A percentile compares a stretch with the other conserved stretches of the same genome.
These are phyloP conservation scores for Zophobas morio DNA, from an alignment of 1,140 invertebrate species.

Conservation along the genomic window DNA sequence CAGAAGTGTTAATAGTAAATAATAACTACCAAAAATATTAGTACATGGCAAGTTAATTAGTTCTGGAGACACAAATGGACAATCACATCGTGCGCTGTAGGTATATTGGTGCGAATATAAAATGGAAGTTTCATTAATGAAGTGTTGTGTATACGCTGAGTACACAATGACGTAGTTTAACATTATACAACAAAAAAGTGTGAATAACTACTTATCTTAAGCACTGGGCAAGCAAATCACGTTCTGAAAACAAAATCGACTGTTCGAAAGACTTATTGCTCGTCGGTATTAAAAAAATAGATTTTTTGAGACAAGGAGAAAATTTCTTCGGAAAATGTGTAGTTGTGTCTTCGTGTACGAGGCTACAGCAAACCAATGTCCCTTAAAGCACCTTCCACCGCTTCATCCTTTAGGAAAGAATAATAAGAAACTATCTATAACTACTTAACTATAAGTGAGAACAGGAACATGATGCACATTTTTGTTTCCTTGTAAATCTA, in stretches of 20 bases:
- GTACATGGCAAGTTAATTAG: constrained; percentile 35
- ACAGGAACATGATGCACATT: constrained; percentile 45
- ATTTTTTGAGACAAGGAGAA: constrained; percentile 4
- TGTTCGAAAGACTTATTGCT: too few species aligned
- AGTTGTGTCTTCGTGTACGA: constrained; percentile 36
- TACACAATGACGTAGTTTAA: constrained; percentile 14
- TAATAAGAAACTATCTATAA: constrained; percentile 50
- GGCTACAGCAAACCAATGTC: constrained; percentile 85
- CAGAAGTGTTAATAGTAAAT: neutral
- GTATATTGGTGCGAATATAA: too few species aligned
- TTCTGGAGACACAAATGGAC: neutral
- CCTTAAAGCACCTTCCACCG: constrained; percentile 85
- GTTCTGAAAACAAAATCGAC: too few species aligned
- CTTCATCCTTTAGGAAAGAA: constrained; percentile 80
- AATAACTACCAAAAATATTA: constrained; percentile 27
- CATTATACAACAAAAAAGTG: constrained; percentile 1
- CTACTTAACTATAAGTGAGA: constrained; percentile 34
- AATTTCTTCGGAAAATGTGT: constrained; percentile 27
- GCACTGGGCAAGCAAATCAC: constrained; percentile 6
- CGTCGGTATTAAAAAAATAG: constrained; percentile 14
- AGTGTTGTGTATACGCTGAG: neutral
- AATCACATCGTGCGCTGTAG: constrained; percentile 13
- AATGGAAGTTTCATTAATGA: too few species aligned
- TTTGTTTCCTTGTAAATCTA: constrained; percentile 14
- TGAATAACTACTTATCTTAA: constrained; percentile 12